Base-by-base conservation (phyloP, 1,140 invertebrate genomes). In the Drosophila bifasciata region DNA sequence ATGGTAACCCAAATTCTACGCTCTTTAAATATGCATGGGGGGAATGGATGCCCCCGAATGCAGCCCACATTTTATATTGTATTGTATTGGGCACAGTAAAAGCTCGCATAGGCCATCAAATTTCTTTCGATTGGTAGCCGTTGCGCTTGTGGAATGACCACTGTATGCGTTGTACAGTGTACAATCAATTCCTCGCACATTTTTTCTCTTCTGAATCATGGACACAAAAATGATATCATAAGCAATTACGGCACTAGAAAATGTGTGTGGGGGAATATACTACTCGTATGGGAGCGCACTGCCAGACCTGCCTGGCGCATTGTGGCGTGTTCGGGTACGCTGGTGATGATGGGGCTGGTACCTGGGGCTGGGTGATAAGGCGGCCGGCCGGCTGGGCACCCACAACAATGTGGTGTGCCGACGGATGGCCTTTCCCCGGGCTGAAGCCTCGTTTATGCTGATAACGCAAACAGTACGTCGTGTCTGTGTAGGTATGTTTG, bases 221-320 rank as follows among this genome's bases (percentile, higher is more conserved):
- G 50, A n/a, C n/a, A n/a, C 57, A 36, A 11, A 58, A 77, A 77
- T 81, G 79, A 81, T 81, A 81, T 81, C 78, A 81, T 81, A 61
- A 74, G 60, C 73, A 81, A 81, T 81, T 81, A 81, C 78, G 78
- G 23, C 39, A 13, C 48, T 16, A 46, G 40, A 41, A 41, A 52
- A 28, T 9, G 17, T 50, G 13, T 21, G 39, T 43, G 40, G 19
- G 11, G n/a, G 23, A 23, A 41, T 19, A 48, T 11, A 45, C 13
- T 40, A 45, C 17, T 13, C n/a, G 23, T 41, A 17, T 7, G 13
- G 56, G n/a, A n/a, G 25, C 9, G 17, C 11, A 6, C 21, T 19
- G 28, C 28, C 9, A 3, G 9, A 1, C 2, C 19, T 19, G 32
- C 32, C 32, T 36, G 32, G 32, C 11, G 55, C 56, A 25, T 17